Evolutionary conservation across 2,888 invertebrate genomes (phyloP).

Genomic region (Ormyrus rosae): DNA sequence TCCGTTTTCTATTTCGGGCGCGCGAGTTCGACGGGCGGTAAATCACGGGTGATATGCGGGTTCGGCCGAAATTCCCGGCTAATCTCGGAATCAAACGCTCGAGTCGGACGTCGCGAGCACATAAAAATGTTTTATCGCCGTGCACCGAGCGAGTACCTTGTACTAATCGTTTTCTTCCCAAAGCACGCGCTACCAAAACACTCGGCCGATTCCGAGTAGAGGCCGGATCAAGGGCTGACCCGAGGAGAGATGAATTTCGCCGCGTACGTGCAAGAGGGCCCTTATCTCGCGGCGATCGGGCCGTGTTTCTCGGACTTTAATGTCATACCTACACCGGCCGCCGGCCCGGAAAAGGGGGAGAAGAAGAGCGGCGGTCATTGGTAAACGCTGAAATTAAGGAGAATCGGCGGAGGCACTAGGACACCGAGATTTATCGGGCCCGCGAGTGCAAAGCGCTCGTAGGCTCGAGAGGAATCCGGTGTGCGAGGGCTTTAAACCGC

Average conservation of each 20-base stretch:
- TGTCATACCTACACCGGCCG: slow-evolving; percentile 48
- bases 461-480: slow-evolving; percentile 34
- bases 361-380: slow-evolving; percentile 12
- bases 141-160: slow-evolving; percentile 53
- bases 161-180: slow-evolving; percentile 62
- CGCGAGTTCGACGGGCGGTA: slow-evolving; percentile 66
- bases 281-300: slow-evolving; percentile 61
- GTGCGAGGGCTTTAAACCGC: slow-evolving; percentile 16
- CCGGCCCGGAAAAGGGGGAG: not conserved
- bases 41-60: slow-evolving; percentile 76
- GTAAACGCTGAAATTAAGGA: slow-evolving; percentile 30
- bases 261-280: slow-evolving; percentile 18
- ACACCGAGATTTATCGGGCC: slow-evolving; percentile 32
- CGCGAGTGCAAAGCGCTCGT: slow-evolving; percentile 5
- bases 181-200: slow-evolving; percentile 61
- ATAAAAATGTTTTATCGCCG: slow-evolving; percentile 75
- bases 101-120: slow-evolving; percentile 61
- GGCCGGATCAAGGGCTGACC: slow-evolving; percentile 1
- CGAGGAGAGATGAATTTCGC: slow-evolving; percentile 18
- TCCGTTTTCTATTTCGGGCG: slow-evolving; percentile 55
- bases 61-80: slow-evolving; percentile 74
- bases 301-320: slow-evolving; percentile 56
- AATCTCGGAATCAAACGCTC: slow-evolving; percentile 74
- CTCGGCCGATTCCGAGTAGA: slow-evolving; percentile 18
- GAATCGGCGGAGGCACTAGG: slow-evolving; percentile 27